Percentiles rank a stretch among this genome's conserved stretches.
phyloP scores from a whole-genome alignment of 2,113 vertebrate species.

The Chascanopsetta lugubris region DNA sequence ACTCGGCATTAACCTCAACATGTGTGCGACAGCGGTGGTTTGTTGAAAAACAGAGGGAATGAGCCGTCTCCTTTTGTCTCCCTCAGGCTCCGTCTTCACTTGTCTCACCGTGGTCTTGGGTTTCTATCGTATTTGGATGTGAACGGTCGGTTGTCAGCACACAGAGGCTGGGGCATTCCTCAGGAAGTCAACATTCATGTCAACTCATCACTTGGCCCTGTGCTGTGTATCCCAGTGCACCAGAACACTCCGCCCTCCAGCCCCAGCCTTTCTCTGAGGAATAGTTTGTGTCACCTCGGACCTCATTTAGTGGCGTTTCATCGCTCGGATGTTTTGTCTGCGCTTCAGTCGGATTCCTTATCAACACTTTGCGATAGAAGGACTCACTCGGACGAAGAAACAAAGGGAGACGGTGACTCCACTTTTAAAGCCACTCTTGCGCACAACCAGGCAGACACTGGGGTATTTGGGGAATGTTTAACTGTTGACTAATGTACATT shows the following conservation, averaged over 20 bases:
- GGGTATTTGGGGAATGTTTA: too few relatives aligned
- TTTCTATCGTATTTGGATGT: slow-evolving; percentile 85
- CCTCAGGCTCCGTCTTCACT: slow-evolving; percentile 82
- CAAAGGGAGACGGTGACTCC: not conserved
- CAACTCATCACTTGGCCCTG: too few relatives aligned
- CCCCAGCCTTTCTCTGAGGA: not conserved
- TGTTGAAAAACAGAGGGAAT: not conserved
- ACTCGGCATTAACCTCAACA: too few relatives aligned
- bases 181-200: not conserved
- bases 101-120: slow-evolving; percentile 82
- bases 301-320: not conserved
- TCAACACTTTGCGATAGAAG: not conserved
- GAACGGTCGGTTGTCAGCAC: slow-evolving; percentile 1
- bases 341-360: not conserved
- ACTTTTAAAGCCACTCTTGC: not conserved
- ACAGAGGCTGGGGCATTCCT: not conserved
- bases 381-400: not conserved
- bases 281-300: not conserved
- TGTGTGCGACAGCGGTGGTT: too few relatives aligned
- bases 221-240: not conserved
- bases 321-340: not conserved
- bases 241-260: not conserved
- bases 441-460: not conserved
- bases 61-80: not conserved
- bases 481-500: not conserved